Evolutionary conservation across 2,113 vertebrate species (phyloP).

Genomic region (Ginglymostoma cirratum): DNA sequence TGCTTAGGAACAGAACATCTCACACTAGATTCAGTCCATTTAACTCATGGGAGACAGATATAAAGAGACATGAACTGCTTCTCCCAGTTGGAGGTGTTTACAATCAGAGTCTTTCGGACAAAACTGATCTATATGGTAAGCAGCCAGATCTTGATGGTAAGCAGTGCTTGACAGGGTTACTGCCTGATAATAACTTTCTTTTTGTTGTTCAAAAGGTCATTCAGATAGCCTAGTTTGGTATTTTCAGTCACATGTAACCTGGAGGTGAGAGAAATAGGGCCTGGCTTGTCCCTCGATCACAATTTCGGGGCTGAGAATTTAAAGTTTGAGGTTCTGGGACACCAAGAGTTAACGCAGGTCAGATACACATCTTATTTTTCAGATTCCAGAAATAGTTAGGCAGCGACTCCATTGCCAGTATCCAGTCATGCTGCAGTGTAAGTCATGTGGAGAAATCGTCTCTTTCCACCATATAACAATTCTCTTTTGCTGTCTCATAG

Average conservation of each 20-base stretch:
- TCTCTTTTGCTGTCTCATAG: neutral
- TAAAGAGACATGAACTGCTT: neutral
- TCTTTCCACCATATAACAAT: neutral
- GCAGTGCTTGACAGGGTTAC: neutral
- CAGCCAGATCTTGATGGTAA: neutral
- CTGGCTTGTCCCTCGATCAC: neutral
- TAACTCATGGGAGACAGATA: neutral
- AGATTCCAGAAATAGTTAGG: neutral
- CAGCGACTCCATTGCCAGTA: neutral
- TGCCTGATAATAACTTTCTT: neutral
- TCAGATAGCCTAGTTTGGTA: neutral
- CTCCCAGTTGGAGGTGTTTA: neutral
- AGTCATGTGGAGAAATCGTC: neutral
- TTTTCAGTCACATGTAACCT: neutral
- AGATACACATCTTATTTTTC: neutral
- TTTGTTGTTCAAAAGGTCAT: neutral
- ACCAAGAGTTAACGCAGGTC: neutral
- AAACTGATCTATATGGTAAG: neutral
- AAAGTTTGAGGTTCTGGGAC: neutral
- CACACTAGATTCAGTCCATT: neutral
- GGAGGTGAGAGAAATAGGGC: neutral
- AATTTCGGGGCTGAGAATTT: neutral
- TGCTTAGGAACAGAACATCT: conserved; percentile 1
- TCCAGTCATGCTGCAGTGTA: neutral
- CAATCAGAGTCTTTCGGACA: conserved; percentile 3